Evolutionary conservation across 1,140 invertebrate genomes (phyloP), one percentile per base, ranked within the genome.

Genomic region (Euwallacea similis): DNA sequence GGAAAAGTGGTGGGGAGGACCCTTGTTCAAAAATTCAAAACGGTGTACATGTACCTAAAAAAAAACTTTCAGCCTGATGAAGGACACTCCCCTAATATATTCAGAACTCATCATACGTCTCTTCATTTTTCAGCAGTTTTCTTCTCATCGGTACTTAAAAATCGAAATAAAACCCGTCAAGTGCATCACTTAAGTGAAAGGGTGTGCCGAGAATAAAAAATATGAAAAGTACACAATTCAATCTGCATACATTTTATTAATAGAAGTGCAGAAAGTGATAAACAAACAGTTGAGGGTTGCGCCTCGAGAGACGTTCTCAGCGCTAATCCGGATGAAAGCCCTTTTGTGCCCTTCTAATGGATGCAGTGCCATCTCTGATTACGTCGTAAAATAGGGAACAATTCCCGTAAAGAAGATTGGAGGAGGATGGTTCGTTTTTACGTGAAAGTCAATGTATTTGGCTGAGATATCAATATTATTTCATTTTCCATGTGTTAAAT

Each of bases 281-380:
- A 71, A 71, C 69, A 71, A 71, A 71, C 69, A 71, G 53, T 71
- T 64, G 63, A 66, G 71, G 71, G 65, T 67, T 54, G 47, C 64
- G 71, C 67, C 71, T 67, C 64, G 43, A 59, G 64, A 72, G 71
- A 72, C 58, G 55, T 67, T 67, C 65, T 50, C 41, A 13, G 33
- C 59, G 66, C 71, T 72, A 67, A 68, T 72, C 71, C 71, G 58
- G 43, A 67, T 72, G 66, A 72, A 68, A 72, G 71, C 71, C 61
- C 59, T 66, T 60, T 72, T 72, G 71, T 72, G 11, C 3, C 59
- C 11, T 56, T 43, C 54, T 62, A 72, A 72, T 67, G 66, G 65
- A 63, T 41, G 65, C 66, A 62, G 56, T 46, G 47, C 71, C 71
- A 68, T 67, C 66, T 72, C 59, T 46, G 63, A 58, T 42, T 47